Base-by-base conservation (phyloP, 1,140 invertebrate genomes). In the Watersipora subatra region DNA sequence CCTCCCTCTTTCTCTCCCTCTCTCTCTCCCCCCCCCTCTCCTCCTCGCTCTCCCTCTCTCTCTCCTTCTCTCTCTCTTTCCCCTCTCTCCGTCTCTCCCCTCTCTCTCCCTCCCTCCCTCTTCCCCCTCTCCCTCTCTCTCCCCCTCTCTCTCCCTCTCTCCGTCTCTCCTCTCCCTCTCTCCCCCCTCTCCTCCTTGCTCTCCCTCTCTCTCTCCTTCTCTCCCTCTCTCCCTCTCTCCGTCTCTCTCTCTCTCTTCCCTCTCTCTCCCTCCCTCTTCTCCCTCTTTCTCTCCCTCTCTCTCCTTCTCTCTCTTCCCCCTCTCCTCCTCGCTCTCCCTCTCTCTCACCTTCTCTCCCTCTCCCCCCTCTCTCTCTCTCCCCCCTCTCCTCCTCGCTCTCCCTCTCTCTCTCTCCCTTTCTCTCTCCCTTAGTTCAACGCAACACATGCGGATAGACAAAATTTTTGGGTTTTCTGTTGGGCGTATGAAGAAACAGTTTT, bases 101-200 rank as follows among this genome's bases (percentile, higher is more conserved):
- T 29, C 58, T 67, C 25, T 62, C 61, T 26, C 25, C 57, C 27
- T 66, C 59, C 62, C 61, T 46, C 28, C 70, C 28, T 0, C 28
- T 46, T 12, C 2, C 20, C 28, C 28, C n/a, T 24, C 56, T 62
- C 24, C 64, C 15, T 20, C 59, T 57, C 57, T 24, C 55, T 57
- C 30, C 27, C 68, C 46, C 58, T 61, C 61, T 68, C 61, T 27
- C 55, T 63, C 61, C 69, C 63, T 57, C 29, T 67, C 59, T 66
- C 57, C 28, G n/a, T n/a, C n/a, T n/a, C n/a, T n/a, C n/a, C n/a
- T n/a, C n/a, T n/a, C n/a, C n/a, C n/a, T n/a, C n/a, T n/a, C n/a
- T n/a, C n/a, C n/a, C n/a, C n/a, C n/a, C n/a, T n/a, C n/a, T n/a
- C n/a, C n/a, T n/a, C n/a, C n/a, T n/a, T n/a, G n/a, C n/a, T n/a